Base-by-base conservation (phyloP, 2,797 vertebrate species). In the Melanogrammus aeglefinus region DNA sequence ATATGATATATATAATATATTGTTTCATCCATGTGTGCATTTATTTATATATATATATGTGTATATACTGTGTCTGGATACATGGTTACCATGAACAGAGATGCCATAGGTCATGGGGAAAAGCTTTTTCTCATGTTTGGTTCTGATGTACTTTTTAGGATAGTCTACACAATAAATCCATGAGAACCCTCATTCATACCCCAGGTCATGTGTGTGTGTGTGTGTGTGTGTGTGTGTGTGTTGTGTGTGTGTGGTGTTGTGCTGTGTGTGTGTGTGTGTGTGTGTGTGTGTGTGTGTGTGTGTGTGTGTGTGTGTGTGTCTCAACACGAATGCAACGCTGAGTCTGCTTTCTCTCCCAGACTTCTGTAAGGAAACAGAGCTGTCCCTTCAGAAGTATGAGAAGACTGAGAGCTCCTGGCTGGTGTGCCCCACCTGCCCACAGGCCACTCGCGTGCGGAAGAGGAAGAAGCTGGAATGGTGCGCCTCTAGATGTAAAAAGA, bases 401-500 rank as follows among this genome's bases (percentile, higher is more conserved):
- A 98, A 96, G 93, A 96, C 92, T 16, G 94, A 96, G 77, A 95
- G 91, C 77, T 92, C 93, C 81, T 91, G 94, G 85, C 91, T 99
- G 85, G 87, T 95, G 82, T 96, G 95, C 87, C 82, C 93, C 80
- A 95, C 96, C 83, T 96, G 94, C 79, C 87, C 92, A 81, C 90
- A 95, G 87, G 88, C 92, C 83, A 87, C 95, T 47, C 92, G 95
- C 94, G 94, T 95, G 0, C 96, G 94, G 82, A 91, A 89, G 79
- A 91, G 90, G 78, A 89, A 95, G 79, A 96, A 95, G 2, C 94
- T 95, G 78, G 97, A 97, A 39, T 94, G 95, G 76, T 99, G 98
- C 80, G 96, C 97, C 76, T 96, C 94, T 76, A 95, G 96, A 87
- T 99, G 98, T 90, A 96, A 92, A 86, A 95, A 96, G 92, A 96